These are phyloP conservation scores for Tetrapedia diversipes DNA, from an alignment of 2,888 invertebrate species.

Conservation along the genomic window DNA sequence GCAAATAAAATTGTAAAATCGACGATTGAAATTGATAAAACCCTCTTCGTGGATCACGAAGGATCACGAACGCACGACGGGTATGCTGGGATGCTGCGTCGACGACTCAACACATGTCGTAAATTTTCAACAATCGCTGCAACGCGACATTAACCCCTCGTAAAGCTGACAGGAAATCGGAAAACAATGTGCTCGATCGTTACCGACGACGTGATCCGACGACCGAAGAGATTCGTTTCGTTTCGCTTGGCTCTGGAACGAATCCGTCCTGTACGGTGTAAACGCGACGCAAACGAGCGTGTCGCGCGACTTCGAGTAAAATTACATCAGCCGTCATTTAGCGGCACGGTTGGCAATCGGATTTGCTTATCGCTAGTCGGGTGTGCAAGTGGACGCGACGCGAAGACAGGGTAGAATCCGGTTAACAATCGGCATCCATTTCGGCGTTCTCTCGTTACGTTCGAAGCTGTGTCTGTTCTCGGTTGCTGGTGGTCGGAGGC, in stretches of 20 bases:
- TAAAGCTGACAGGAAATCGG: slow-evolving; percentile 53
- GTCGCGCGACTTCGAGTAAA: slow-evolving; percentile 14
- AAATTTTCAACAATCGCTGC: slow-evolving; percentile 52
- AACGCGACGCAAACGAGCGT: slow-evolving; percentile 9
- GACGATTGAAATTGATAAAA: not conserved
- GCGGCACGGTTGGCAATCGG: slow-evolving; percentile 25
- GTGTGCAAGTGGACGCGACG: slow-evolving; percentile 57
- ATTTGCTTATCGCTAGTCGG: too few relatives aligned
- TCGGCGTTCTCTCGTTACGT: slow-evolving; percentile 62
- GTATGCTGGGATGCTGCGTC: not conserved
- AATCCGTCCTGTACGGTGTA: not conserved
- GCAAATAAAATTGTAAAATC: not conserved
- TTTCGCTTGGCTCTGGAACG: not conserved
- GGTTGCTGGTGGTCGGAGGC: slow-evolving; percentile 42
- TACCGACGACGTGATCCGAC: slow-evolving; percentile 12
- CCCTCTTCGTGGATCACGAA: not conserved
- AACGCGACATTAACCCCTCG: slow-evolving; percentile 47
- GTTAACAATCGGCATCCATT: slow-evolving; percentile 62
- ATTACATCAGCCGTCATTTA: slow-evolving; percentile 34
- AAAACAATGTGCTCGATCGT: slow-evolving; percentile 36
- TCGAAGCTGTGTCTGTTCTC: slow-evolving; percentile 53
- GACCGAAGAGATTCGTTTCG: slow-evolving; percentile 14
- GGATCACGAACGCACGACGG: not conserved
- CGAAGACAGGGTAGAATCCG: slow-evolving; percentile 64
- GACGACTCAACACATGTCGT: slow-evolving; percentile 34